Conservation (phyloP, 2,113 vertebrate genomes). For the Bufo bufo region DNA sequence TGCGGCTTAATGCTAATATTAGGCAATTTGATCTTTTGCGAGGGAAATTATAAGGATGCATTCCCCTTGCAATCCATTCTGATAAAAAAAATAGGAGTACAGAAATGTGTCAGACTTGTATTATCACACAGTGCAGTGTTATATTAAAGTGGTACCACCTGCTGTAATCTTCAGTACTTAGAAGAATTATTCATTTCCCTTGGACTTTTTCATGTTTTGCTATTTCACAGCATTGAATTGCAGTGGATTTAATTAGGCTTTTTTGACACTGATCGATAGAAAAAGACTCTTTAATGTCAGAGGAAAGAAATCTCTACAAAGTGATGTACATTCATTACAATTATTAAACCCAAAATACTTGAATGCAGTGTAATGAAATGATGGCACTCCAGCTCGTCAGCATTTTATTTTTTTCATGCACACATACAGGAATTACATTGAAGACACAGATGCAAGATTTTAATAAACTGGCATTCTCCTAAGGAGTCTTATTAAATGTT, state of each 20-base stretch:
- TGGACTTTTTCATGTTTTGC: not conserved
- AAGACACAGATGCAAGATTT: not conserved
- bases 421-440: not conserved
- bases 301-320: not conserved
- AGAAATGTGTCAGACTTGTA: not conserved
- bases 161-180: conserved; percentile 9
- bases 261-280: not conserved
- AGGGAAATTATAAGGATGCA: too few species aligned
- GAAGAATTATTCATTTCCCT: not conserved
- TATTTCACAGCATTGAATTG: not conserved
- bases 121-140: not conserved
- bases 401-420: not conserved
- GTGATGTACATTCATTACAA: not conserved
- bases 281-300: not conserved
- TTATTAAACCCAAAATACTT: conserved; percentile 8
- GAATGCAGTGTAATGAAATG: not conserved
- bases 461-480: not conserved
- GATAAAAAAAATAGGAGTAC: not conserved
- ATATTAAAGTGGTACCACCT: not conserved
- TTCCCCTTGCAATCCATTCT: too few species aligned
- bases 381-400: not conserved
- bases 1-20: too few species aligned
- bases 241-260: conserved; percentile 6
- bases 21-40: too few species aligned
- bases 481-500: not conserved